Evolutionary conservation across 2,888 invertebrate species (phyloP).

Genomic region (Oegoconia quadripuncta): DNA sequence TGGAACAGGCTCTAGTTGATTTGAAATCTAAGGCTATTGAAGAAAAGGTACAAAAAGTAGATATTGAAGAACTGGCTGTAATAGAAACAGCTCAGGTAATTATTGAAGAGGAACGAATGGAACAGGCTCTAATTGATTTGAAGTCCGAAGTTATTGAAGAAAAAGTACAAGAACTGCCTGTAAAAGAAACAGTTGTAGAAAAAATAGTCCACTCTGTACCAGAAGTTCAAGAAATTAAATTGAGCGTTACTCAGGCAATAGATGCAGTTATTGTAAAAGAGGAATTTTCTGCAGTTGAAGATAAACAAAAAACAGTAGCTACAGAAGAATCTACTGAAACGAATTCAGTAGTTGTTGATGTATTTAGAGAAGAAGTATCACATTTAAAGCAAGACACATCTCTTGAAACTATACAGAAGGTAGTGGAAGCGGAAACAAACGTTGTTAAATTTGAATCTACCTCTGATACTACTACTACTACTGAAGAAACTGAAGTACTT

Average conservation of each 20-base stretch:
- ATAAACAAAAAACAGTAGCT: constrained; percentile 18
- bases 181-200: background rate
- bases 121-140: too few relatives aligned
- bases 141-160: too few relatives aligned
- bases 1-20: too few relatives aligned
- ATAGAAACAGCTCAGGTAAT: too few relatives aligned
- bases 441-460: constrained; percentile 16
- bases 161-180: background rate
- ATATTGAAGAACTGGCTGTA: too few relatives aligned
- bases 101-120: too few relatives aligned
- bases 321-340: constrained; percentile 4
- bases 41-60: too few relatives aligned
- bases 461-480: background rate
- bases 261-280: background rate
- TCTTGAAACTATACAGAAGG: background rate
- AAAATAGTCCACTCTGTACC: too few relatives aligned
- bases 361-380: constrained; percentile 14
- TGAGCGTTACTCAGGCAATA: constrained; percentile 13
- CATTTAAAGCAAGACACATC: background rate
- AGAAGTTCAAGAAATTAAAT: constrained; percentile 21
- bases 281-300: constrained; percentile 16
- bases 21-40: too few relatives aligned
- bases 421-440: constrained; percentile 3
- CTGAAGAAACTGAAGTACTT: constrained; percentile 5
- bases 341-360: constrained; percentile 3